Percentiles rank a stretch among this genome's conserved stretches.
Conservation (phyloP, 1,140 invertebrate genomes). For the Reticulitermes speratus region DNA sequence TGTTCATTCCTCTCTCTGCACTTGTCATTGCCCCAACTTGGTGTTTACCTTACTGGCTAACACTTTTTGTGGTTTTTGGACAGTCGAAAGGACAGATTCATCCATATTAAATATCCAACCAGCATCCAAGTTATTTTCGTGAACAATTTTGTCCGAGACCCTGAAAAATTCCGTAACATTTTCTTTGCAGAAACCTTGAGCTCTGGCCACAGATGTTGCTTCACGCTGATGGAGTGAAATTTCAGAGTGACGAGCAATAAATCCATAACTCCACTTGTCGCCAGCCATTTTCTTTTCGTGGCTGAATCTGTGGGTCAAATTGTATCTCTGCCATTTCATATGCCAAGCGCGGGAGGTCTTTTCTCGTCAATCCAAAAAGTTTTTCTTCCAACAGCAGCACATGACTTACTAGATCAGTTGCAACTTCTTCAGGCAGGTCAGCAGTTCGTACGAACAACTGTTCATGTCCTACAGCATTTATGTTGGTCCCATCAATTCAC, state of each 20-base stretch:
- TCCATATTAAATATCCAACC: conserved; percentile 47
- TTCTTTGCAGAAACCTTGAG: conserved; percentile 43
- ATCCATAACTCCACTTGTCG: conserved; percentile 46
- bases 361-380: too few species aligned
- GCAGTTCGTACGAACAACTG: too few species aligned
- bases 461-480: too few species aligned
- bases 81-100: conserved; percentile 48
- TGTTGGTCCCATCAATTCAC: too few species aligned
- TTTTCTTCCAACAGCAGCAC: too few species aligned
- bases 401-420: too few species aligned
- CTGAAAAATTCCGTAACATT: too few species aligned
- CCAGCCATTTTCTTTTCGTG: conserved; percentile 44
- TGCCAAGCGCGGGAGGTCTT: background rate
- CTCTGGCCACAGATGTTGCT: conserved; percentile 44
- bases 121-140: too few species aligned
- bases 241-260: conserved; percentile 46
- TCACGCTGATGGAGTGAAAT: conserved; percentile 46
- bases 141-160: too few species aligned
- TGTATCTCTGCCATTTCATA: conserved; percentile 30
- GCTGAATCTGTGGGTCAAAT: too few species aligned
- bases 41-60: conserved; percentile 34
- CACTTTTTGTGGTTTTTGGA: conserved; percentile 42
- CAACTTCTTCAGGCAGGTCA: too few species aligned
- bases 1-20: conserved; percentile 41
- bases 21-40: conserved; percentile 42